Evolutionary conservation across 2,888 invertebrate species (phyloP), one percentile per base, ranked within the genome.

Genomic region (Aplocera efformata): DNA sequence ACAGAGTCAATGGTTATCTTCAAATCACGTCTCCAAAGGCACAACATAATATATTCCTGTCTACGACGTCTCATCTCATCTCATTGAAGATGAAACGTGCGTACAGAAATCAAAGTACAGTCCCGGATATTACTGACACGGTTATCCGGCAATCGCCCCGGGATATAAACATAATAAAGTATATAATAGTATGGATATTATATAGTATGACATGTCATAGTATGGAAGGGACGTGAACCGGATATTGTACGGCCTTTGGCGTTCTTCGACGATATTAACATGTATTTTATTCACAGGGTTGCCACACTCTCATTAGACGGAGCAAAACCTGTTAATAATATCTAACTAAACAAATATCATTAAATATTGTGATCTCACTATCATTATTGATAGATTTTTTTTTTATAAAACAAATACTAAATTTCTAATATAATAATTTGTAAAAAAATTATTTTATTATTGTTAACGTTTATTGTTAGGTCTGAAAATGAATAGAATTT

Each of bases 111-210:
- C 62, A 60, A 55, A 59, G 56, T 28, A 46, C 40, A 39, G 33
- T 33, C 50, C 72, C 79, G 82, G 82, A 82, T 81, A 81, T 82
- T 79, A 67, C 67, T 67, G 72, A 62, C 65, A 61, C 60, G 66
- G 68, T 73, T 71, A 79, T 72, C 73, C 72, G 72, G 67, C 60
- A 66, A 73, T 76, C 62, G 72, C 72, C 73, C 59, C 60, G 63
- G 61, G 61, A 58, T 57, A 60, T 56, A 40, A 3, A 60, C 31
- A 42, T 41, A 40, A 37, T 35, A 32, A 17, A 17, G 13, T 17
- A 17, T 17, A 17, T 2, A 3, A 17, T 17, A 17, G 17, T 36
- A 37, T 32, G 33, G 8, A 35, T 34, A 24, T 32, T 21, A 41
- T 28, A 35, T 39, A 42, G 33, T 49, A 50, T 52, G 47, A 53